Percentiles rank a stretch among this genome's conserved stretches.
Conservation (phyloP, 2,113 vertebrate species). For the Cavia aperea region DNA sequence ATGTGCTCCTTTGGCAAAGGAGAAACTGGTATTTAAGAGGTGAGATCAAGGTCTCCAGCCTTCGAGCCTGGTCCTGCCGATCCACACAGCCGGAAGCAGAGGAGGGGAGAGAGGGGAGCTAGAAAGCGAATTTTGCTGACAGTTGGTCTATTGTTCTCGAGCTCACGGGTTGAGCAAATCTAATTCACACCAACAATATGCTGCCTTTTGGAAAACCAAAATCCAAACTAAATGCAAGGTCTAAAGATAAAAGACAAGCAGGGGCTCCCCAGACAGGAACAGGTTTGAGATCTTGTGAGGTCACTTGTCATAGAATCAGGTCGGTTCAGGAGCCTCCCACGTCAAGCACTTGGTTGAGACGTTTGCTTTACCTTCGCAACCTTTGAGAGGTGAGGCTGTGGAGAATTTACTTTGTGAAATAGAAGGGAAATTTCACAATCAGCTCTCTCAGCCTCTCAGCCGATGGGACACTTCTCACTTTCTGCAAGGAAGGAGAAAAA, state of each 20-base stretch:
- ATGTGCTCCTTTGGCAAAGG: background rate
- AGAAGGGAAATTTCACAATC: conserved; percentile 51
- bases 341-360: background rate
- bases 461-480: background rate
- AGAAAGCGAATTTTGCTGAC: conserved; percentile 45
- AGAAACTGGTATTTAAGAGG: conserved; percentile 7
- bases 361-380: conserved; percentile 55
- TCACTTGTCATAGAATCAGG: conserved; percentile 6
- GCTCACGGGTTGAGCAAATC: conserved; percentile 33
- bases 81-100: background rate
- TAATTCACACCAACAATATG: conserved; percentile 34
- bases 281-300: background rate
- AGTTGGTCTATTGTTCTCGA: conserved; percentile 46
- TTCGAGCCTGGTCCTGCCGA: background rate
- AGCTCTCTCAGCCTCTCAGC: conserved; percentile 16
- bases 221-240: conserved; percentile 26
- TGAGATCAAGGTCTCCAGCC: background rate
- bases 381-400: conserved; percentile 29
- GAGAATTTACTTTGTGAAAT: conserved; percentile 44
- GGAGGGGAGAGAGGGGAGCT: conserved; percentile 13
- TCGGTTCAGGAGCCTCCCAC: background rate
- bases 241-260: background rate
- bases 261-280: background rate
- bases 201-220: background rate
- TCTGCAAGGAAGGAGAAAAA: conserved; percentile 23